These are phyloP conservation scores for Podiceps cristatus DNA, from an alignment of 2,113 vertebrate species.

Conservation along the genomic window DNA sequence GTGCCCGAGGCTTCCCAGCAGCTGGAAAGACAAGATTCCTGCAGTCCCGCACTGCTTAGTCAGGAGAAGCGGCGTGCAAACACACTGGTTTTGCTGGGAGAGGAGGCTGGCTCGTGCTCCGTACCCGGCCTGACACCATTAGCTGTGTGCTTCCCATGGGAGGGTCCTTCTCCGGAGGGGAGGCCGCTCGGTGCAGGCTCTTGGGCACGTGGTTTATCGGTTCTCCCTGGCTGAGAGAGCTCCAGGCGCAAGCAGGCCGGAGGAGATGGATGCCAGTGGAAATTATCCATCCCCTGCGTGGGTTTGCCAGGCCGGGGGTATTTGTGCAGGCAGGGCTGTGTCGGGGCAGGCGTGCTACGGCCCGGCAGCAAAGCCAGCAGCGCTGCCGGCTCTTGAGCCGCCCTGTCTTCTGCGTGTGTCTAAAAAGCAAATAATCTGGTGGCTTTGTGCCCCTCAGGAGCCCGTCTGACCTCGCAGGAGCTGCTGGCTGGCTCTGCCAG, in stretches of 20 bases:
- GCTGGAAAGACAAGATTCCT: constrained; percentile 15
- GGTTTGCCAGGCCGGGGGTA: background rate
- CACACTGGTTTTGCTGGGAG: background rate
- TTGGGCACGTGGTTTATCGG: fast-evolving
- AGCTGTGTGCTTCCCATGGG: background rate
- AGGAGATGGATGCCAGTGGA: background rate
- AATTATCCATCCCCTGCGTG: fast-evolving
- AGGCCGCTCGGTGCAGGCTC: fast-evolving
- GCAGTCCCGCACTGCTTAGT: background rate
- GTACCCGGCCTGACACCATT: fast-evolving
- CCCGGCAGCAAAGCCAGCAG: background rate
- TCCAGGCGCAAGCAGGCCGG: fast-evolving
- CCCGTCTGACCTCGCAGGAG: background rate
- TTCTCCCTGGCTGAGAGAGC: fast-evolving
- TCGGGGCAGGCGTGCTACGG: background rate
- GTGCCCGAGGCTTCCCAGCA: background rate
- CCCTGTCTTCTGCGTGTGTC: fast-evolving
- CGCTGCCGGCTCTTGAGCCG: background rate
- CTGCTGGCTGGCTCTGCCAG: fast-evolving
- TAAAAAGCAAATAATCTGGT: background rate
- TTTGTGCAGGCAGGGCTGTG: background rate
- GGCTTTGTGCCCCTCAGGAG: background rate
- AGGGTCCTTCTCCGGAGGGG: background rate
- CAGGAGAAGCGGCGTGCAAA: background rate
- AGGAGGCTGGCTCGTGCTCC: fast-evolving